Percentiles rank a stretch among this genome's conserved stretches.
Evolutionary conservation across 2,888 invertebrate genomes (phyloP).

Genomic region (Camptogramma bilineatum): DNA sequence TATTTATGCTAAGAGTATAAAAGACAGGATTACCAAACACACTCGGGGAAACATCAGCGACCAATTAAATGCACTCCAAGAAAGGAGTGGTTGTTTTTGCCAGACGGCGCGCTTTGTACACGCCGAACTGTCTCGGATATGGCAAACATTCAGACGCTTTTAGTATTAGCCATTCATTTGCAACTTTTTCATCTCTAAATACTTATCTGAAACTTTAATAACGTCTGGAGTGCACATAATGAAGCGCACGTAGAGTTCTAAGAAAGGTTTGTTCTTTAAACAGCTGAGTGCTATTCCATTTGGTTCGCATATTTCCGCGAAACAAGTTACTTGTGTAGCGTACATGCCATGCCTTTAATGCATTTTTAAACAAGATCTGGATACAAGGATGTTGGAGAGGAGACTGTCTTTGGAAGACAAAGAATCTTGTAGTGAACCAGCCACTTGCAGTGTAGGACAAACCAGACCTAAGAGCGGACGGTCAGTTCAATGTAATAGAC

Average conservation of each 20-base stretch:
- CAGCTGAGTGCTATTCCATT: slow-evolving; percentile 27
- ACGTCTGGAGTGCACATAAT: slow-evolving; percentile 37
- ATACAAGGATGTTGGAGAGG: not conserved
- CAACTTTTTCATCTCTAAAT: slow-evolving; percentile 62
- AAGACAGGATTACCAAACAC: slow-evolving; percentile 41
- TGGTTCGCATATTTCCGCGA: slow-evolving; percentile 38
- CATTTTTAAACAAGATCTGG: slow-evolving; percentile 5
- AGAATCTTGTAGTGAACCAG: not conserved
- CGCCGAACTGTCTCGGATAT: slow-evolving; percentile 68
- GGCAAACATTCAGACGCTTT: slow-evolving; percentile 66
- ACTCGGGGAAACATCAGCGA: slow-evolving; percentile 44
- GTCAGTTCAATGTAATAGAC: not conserved
- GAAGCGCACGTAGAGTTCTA: slow-evolving; percentile 33
- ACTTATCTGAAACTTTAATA: slow-evolving; percentile 54
- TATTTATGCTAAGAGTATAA: slow-evolving; percentile 18
- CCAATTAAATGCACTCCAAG: slow-evolving; percentile 73
- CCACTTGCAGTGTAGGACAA: not conserved
- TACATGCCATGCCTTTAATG: slow-evolving; percentile 8
- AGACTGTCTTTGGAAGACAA: slow-evolving; percentile 1
- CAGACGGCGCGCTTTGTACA: slow-evolving; percentile 66
- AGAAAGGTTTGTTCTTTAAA: slow-evolving; percentile 28
- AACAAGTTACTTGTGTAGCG: slow-evolving; percentile 2
- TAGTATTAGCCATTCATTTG: slow-evolving; percentile 63
- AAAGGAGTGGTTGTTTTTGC: slow-evolving; percentile 71
- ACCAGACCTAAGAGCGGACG: not conserved